These are phyloP conservation scores for Crocuta crocuta DNA, from an alignment of 2,113 vertebrate species.

Conservation along the genomic window DNA sequence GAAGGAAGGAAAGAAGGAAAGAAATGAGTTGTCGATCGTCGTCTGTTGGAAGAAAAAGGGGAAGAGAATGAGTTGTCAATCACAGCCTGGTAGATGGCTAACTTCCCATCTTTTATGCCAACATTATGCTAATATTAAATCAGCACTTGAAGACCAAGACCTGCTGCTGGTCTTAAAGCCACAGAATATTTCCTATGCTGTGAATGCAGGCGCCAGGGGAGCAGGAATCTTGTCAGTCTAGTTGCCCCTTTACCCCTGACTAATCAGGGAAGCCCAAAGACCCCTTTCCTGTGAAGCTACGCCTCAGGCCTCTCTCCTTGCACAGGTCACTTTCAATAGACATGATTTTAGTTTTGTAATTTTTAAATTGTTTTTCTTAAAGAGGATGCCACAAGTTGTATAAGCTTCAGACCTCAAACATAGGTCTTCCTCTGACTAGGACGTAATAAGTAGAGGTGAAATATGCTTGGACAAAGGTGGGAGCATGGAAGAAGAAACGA, in stretches of 20 bases:
- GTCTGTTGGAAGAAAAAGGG: neutral
- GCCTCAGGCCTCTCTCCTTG: neutral
- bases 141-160: neutral
- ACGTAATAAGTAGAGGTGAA: neutral
- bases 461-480: neutral
- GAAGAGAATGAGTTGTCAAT: neutral
- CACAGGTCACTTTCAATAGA: neutral
- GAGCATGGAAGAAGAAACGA: neutral
- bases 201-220: neutral
- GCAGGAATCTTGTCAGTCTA: neutral
- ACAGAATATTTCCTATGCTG: neutral
- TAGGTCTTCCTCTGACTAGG: neutral
- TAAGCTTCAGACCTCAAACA: neutral
- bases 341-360: neutral
- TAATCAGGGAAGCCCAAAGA: neutral
- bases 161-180: neutral
- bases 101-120: neutral
- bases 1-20: neutral
- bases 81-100: neutral
- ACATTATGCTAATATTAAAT: neutral
- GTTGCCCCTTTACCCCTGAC: neutral
- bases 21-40: neutral
- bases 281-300: neutral
- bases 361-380: conserved; percentile 35
- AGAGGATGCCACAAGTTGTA: neutral